These are phyloP conservation scores for Lepilemur ruficaudatus DNA, from an alignment of 2,797 vertebrate species.

Conservation along the genomic window DNA sequence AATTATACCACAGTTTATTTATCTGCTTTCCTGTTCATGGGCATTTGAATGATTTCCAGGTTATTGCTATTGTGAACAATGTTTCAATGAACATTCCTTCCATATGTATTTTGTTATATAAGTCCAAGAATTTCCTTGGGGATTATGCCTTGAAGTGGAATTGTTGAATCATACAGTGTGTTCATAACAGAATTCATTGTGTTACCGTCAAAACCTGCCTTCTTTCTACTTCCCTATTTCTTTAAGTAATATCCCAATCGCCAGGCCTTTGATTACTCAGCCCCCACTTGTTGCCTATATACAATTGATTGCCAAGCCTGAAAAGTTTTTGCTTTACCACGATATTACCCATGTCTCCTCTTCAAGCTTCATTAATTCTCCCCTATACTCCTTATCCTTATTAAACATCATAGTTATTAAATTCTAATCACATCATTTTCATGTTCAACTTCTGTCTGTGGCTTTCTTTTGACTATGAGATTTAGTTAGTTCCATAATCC, in stretches of 20 bases:
- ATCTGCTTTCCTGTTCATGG: background rate
- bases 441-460: background rate
- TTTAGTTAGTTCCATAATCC: background rate
- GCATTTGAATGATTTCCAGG: conserved; percentile 17
- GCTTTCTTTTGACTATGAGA: background rate
- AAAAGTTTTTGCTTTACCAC: background rate
- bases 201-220: background rate
- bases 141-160: background rate
- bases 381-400: background rate
- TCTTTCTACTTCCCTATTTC: background rate
- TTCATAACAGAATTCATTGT: background rate
- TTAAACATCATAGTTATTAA: background rate
- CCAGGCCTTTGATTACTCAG: background rate
- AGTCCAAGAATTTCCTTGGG: background rate
- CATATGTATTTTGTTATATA: background rate
- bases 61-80: background rate
- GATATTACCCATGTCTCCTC: background rate
- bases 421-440: background rate
- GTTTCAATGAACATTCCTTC: background rate
- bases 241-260: background rate
- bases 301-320: background rate
- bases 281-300: background rate
- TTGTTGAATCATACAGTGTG: background rate
- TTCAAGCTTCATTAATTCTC: background rate
- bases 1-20: background rate